A percentile compares a stretch with the other conserved stretches of the same genome.
Evolutionary conservation across 35 echinoderm and acorn worm species (phyloP).

Genomic region (Lytechinus variegatus): DNA sequence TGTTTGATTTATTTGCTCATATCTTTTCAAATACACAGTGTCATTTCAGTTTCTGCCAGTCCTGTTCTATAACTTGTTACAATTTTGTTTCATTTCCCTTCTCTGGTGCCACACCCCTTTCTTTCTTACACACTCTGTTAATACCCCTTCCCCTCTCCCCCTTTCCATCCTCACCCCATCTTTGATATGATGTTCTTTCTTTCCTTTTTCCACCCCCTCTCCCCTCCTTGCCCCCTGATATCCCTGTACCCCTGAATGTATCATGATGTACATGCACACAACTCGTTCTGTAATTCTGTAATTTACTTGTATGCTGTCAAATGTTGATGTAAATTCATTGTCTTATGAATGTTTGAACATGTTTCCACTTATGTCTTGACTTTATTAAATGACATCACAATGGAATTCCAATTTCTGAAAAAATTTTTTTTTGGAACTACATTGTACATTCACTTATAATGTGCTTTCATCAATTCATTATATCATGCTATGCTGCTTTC

Average conservation of each 20-base stretch:
- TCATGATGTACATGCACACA: not conserved
- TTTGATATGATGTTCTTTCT: not conserved
- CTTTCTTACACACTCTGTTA: not conserved
- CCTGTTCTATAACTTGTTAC: not conserved
- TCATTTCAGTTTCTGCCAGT: not conserved
- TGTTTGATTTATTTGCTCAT: not conserved
- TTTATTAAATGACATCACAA: not conserved
- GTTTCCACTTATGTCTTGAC: not conserved
- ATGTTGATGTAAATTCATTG: not conserved
- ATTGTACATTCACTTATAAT: not conserved
- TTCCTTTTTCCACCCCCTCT: not conserved
- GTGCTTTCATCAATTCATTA: not conserved
- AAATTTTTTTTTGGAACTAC: not conserved
- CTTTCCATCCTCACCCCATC: not conserved
- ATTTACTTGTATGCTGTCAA: not conserved
- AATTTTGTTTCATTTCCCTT: not conserved
- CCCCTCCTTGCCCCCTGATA: not conserved
- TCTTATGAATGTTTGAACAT: not conserved
- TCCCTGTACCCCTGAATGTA: not conserved
- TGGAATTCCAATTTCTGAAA: not conserved
- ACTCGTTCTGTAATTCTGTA: not conserved
- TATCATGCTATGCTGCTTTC: not conserved
- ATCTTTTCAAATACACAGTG: not conserved
- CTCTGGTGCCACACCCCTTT: not conserved
- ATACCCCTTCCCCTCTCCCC: not conserved